phyloP scores from a whole-genome alignment of 2,113 vertebrate genomes.

The Typhlomys cinereus region DNA sequence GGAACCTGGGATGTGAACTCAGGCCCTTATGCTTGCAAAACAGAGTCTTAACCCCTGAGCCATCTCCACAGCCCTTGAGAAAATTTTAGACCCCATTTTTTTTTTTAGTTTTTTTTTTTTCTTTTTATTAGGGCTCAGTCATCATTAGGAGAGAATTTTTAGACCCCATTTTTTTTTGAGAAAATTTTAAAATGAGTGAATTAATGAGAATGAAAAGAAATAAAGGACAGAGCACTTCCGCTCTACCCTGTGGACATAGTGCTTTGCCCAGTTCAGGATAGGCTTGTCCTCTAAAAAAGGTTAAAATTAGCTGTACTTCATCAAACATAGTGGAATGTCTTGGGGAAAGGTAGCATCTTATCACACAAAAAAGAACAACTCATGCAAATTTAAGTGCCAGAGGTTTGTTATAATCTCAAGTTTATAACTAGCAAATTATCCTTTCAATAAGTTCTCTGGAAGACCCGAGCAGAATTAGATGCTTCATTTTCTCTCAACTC shows the following conservation, averaged over 20 bases:
- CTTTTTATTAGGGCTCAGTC: too few relatives aligned
- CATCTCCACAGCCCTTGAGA: too few relatives aligned
- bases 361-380: slow-evolving; percentile 27
- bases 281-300: background rate
- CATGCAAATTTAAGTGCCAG: slow-evolving; percentile 25
- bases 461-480: background rate
- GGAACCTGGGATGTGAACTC: too few relatives aligned
- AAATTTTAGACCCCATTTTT: too few relatives aligned
- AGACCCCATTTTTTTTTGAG: too few relatives aligned
- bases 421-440: background rate
- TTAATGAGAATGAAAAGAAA: slow-evolving; percentile 44
- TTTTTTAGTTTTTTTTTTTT: too few relatives aligned
- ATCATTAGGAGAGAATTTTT: too few relatives aligned
- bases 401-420: background rate
- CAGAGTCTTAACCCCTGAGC: too few relatives aligned
- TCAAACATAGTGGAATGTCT: background rate
- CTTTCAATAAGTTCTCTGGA: background rate
- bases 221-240: background rate
- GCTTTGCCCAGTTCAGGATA: background rate
- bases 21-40: too few relatives aligned
- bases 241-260: background rate
- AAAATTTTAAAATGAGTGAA: slow-evolving; percentile 56
- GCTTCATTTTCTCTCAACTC: background rate
- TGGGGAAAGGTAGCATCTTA: slow-evolving; percentile 27
- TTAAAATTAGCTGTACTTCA: slow-evolving; percentile 10